Percentiles rank a stretch among this genome's conserved stretches.
Evolutionary conservation across 1,140 invertebrate species (phyloP).

Genomic region (Mactra quadrangularis): DNA sequence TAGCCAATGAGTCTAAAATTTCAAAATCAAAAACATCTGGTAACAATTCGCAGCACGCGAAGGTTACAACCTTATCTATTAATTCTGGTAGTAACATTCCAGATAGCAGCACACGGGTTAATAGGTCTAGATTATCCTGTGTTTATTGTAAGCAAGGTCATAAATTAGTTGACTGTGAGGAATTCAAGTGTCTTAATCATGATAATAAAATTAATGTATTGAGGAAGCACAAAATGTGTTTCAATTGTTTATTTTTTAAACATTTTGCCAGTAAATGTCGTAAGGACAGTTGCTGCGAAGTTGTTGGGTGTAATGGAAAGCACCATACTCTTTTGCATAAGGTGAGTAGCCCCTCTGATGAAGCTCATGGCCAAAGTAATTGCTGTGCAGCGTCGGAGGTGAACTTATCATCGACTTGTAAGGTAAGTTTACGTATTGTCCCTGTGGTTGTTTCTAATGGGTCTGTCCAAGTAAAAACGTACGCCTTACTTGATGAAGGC

Average conservation of each 20-base stretch:
- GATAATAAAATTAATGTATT: neutral
- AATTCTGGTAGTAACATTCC: neutral
- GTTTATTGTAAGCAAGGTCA: constrained; percentile 16
- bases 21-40: neutral
- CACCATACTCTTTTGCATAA: constrained; percentile 32
- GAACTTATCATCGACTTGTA: neutral
- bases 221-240: constrained; percentile 20
- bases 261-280: constrained; percentile 18
- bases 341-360: neutral
- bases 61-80: neutral
- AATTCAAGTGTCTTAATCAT: constrained; percentile 11
- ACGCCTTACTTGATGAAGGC: constrained; percentile 31
- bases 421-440: constrained; percentile 42
- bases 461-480: neutral
- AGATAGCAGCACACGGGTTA: neutral
- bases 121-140: constrained; percentile 11
- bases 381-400: constrained; percentile 2
- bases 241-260: constrained; percentile 32
- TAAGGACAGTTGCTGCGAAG: constrained; percentile 23
- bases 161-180: constrained; percentile 18
- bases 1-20: constrained; percentile 17
- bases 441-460: neutral
- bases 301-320: constrained; percentile 13
- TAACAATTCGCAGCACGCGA: neutral
- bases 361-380: neutral